Evolutionary conservation across 2,797 vertebrate species (phyloP).

Genomic region (Vultur gryphus): DNA sequence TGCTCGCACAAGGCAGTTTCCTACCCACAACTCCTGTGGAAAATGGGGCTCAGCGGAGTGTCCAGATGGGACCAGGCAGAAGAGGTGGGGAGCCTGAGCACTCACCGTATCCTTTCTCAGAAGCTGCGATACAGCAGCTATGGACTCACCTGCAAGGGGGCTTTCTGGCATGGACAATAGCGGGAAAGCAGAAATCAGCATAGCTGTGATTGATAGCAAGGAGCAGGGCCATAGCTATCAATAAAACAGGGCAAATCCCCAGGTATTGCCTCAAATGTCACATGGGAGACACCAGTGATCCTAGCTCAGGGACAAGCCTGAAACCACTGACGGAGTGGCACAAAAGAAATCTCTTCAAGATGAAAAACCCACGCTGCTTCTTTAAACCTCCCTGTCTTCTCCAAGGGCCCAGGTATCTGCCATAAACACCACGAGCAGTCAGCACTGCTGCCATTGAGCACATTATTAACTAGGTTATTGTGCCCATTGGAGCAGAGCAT

Average conservation of each 20-base stretch:
- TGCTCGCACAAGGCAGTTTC: neutral
- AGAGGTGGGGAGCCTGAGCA: neutral
- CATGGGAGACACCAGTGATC: neutral
- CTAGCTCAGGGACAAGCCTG: neutral
- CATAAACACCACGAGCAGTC: neutral
- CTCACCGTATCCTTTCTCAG: neutral
- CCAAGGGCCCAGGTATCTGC: neutral
- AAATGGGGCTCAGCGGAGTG: neutral
- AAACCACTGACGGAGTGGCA: neutral
- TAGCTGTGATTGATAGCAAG: neutral
- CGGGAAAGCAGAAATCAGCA: neutral
- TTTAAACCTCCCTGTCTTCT: neutral
- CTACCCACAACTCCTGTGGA: neutral
- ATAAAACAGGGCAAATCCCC: neutral
- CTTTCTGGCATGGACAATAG: neutral
- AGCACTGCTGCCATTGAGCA: neutral
- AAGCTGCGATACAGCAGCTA: neutral
- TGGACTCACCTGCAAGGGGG: neutral
- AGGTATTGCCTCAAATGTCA: neutral
- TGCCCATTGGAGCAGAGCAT: neutral
- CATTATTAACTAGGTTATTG: neutral
- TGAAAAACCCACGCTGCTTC: neutral
- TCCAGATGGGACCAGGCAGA: neutral
- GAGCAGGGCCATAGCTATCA: neutral
- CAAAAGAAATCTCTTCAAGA: neutral